Percentiles rank a stretch among this genome's conserved stretches.
phyloP scores from a whole-genome alignment of 2,797 vertebrate species.

The Oophaga sylvatica region DNA sequence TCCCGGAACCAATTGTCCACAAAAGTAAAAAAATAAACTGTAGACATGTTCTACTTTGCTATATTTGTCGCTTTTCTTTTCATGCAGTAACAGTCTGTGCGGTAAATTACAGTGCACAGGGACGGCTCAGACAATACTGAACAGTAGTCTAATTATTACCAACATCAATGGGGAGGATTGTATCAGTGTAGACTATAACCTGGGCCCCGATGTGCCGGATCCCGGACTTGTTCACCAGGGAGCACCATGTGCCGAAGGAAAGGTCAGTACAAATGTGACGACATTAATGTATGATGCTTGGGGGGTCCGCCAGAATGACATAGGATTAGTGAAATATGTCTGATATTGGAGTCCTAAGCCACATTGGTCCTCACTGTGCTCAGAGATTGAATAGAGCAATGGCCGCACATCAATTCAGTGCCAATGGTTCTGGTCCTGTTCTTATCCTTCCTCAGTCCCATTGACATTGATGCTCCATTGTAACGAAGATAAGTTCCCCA shows the following conservation, averaged over 20 bases:
- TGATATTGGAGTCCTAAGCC: too few relatives aligned
- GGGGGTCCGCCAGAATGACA: too few relatives aligned
- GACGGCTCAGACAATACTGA: fast-evolving
- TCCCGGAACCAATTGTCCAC: too few relatives aligned
- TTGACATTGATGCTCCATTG: too few relatives aligned
- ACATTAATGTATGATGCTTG: neutral
- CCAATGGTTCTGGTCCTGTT: too few relatives aligned
- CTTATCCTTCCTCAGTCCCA: too few relatives aligned
- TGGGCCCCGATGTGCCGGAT: constrained; percentile 84
- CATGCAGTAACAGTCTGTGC: constrained; percentile 80
- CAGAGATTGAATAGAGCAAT: too few relatives aligned
- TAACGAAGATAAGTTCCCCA: too few relatives aligned
- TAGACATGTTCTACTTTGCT: neutral
- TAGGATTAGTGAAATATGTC: too few relatives aligned
- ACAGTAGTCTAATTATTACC: neutral
- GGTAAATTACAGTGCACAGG: constrained; percentile 88
- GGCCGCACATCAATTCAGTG: too few relatives aligned
- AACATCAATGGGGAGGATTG: constrained; percentile 66
- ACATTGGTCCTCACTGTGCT: too few relatives aligned
- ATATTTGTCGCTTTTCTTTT: neutral
- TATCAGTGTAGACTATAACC: constrained; percentile 81
- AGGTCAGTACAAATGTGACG: constrained; percentile 70
- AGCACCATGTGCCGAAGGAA: constrained; percentile 79
- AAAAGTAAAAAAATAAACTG: too few relatives aligned
- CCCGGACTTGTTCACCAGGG: constrained; percentile 84